These are phyloP conservation scores for Dasysyrphus tricinctus DNA, from an alignment of 2,888 invertebrate species.

Conservation along the genomic window DNA sequence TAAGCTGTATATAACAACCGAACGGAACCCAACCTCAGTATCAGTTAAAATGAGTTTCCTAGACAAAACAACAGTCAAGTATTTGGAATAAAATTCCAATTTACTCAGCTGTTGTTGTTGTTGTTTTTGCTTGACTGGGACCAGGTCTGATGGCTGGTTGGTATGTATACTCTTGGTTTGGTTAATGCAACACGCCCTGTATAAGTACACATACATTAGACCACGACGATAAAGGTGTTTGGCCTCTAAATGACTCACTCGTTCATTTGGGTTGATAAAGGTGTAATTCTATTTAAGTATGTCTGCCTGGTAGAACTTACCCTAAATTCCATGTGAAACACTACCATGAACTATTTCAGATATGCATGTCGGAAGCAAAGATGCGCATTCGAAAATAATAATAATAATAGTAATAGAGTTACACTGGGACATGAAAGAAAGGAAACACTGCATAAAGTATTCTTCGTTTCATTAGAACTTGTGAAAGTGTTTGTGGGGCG, in stretches of 20 bases:
- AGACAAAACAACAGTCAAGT: constrained; percentile 56
- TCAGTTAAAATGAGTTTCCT: neutral
- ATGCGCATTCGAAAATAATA: constrained; percentile 40
- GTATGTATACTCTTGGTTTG: neutral
- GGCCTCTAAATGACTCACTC: constrained; percentile 67
- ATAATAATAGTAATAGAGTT: constrained; percentile 3
- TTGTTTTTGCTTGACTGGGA: neutral
- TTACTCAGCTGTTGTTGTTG: neutral
- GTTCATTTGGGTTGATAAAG: constrained; percentile 41
- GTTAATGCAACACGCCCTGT: constrained; percentile 61
- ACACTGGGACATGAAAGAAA: constrained; percentile 12
- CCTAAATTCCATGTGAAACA: constrained; percentile 61
- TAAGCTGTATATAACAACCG: constrained; percentile 19
- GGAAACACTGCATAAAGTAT: neutral
- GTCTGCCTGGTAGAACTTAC: constrained; percentile 67
- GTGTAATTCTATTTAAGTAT: constrained; percentile 66
- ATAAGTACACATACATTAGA: neutral
- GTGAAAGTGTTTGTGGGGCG: too few species aligned
- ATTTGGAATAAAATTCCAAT: constrained; percentile 52
- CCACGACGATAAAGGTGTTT: constrained; percentile 63
- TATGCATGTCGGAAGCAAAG: constrained; percentile 48
- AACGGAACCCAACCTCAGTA: constrained; percentile 9
- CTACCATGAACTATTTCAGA: constrained; percentile 46
- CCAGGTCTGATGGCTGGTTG: neutral
- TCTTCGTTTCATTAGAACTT: neutral